Percentiles rank a stretch among this genome's conserved stretches.
phyloP scores from a whole-genome alignment of 2,113 vertebrate genomes.

The Emydura subglobosa region DNA sequence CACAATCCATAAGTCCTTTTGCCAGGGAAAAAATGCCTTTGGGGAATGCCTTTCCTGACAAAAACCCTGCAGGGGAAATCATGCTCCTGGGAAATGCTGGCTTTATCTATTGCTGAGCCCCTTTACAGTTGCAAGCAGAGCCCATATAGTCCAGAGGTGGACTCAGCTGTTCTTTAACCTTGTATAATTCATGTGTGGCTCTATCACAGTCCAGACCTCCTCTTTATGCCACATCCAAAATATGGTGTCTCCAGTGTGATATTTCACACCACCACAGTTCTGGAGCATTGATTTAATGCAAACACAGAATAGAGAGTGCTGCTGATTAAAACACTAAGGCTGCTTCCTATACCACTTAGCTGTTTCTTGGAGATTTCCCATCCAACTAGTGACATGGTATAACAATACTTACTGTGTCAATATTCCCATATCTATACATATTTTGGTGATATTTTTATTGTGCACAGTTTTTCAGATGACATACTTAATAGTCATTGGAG shows the following conservation, averaged over 20 bases:
- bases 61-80: background rate
- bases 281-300: background rate
- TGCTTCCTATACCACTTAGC: background rate
- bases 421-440: background rate
- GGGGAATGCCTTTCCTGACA: background rate
- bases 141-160: background rate
- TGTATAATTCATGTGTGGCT: background rate
- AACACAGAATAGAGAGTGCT: background rate
- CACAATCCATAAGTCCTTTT: background rate
- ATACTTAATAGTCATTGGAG: too few relatives aligned
- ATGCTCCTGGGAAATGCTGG: background rate
- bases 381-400: background rate
- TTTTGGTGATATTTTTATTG: background rate
- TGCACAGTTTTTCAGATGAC: background rate
- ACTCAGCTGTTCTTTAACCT: background rate
- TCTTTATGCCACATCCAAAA: background rate
- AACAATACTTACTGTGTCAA: background rate
- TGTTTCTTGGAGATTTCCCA: background rate
- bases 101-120: background rate
- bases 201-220: background rate
- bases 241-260: background rate
- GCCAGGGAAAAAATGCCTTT: background rate
- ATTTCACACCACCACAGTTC: too few relatives aligned
- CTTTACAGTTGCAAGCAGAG: background rate
- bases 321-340: rapidly evolving